phyloP scores from a whole-genome alignment of 1,140 invertebrate species.

The Drosophila littoralis region DNA sequence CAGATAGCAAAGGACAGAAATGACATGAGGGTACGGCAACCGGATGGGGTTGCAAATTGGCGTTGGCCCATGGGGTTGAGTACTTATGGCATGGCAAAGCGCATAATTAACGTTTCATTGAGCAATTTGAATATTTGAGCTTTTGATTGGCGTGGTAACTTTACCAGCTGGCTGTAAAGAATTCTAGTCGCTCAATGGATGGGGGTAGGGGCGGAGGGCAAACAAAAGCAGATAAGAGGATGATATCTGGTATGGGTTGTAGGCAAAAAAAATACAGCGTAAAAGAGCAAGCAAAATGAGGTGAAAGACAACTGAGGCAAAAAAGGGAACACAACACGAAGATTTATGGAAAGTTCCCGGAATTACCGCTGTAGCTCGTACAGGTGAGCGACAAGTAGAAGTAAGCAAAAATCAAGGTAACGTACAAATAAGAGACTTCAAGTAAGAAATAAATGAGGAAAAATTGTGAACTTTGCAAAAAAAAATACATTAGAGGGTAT shows the following conservation, averaged over 20 bases:
- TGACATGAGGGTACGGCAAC: not conserved
- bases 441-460: no score
- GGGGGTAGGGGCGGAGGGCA: not conserved
- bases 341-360: not conserved
- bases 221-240: not conserved
- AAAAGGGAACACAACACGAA: not conserved
- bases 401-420: no score
- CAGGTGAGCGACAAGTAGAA: not conserved
- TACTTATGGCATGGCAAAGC: slow-evolving; percentile 37
- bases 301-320: not conserved
- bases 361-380: not conserved
- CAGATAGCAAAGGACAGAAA: slow-evolving; percentile 12
- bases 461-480: no score
- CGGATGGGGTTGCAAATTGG: not conserved
- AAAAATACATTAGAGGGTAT: no score
- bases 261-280: not conserved
- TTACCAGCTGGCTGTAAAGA: slow-evolving; percentile 34
- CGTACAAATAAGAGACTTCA: no score
- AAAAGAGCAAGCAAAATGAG: not conserved
- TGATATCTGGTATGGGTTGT: slow-evolving; percentile 4
- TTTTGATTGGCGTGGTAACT: slow-evolving; percentile 58
- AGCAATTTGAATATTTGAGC: slow-evolving; percentile 59
- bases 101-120: slow-evolving; percentile 68
- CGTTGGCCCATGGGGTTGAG: not conserved
- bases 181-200: not conserved